A percentile compares a stretch with the other conserved stretches of the same genome.
Evolutionary conservation across 2,888 invertebrate species (phyloP).

Genomic region (Galeruca laticollis): DNA sequence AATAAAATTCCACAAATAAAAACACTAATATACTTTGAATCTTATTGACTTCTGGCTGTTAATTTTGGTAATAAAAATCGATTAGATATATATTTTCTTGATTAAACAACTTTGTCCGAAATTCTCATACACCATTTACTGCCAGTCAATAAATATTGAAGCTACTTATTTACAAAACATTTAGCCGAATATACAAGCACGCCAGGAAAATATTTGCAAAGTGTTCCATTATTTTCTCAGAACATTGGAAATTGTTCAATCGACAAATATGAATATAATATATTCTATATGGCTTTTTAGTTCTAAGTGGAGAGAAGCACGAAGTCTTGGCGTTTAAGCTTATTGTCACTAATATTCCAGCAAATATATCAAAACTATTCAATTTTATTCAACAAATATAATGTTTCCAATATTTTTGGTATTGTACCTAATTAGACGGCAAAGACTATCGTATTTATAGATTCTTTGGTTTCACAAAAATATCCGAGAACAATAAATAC

Average conservation of each 20-base stretch:
- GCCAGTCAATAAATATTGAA: background rate
- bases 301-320: too few species aligned
- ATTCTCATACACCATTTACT: background rate
- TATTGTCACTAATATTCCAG: too few species aligned
- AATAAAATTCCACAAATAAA: conserved; percentile 8
- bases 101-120: background rate
- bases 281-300: too few species aligned
- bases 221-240: background rate
- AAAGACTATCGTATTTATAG: too few species aligned
- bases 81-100: background rate
- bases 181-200: conserved; percentile 27
- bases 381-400: too few species aligned
- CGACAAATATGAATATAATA: too few species aligned
- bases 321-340: too few species aligned
- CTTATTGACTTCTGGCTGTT: conserved; percentile 17
- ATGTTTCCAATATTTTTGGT: too few species aligned
- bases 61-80: conserved; percentile 11
- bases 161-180: conserved; percentile 25
- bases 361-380: too few species aligned
- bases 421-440: too few species aligned
- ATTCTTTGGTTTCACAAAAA: too few species aligned
- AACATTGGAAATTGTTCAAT: background rate
- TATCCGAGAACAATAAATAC: too few species aligned
- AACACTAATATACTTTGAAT: conserved; percentile 4
- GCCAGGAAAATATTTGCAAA: background rate